A percentile compares a stretch with the other conserved stretches of the same genome.
phyloP scores from a whole-genome alignment of 2,113 vertebrate genomes.

The Caloenas nicobarica region DNA sequence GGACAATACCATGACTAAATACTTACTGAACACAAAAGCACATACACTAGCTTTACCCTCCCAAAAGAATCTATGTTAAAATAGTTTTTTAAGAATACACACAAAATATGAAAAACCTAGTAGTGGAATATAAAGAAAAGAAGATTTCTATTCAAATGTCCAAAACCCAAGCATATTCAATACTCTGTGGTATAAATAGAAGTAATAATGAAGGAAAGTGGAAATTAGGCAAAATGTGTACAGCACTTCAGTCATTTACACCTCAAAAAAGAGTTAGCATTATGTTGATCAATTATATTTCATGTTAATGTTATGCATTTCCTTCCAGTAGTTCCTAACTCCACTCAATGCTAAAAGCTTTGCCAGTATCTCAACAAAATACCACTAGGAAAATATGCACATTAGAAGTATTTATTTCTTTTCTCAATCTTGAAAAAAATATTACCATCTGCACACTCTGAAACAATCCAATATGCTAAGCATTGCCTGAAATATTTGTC shows the following conservation, averaged over 20 bases:
- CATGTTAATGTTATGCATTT: neutral
- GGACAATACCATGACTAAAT: neutral
- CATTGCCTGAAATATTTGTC: neutral
- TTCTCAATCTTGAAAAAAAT: neutral
- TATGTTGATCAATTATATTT: neutral
- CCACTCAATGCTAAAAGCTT: neutral
- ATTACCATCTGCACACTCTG: neutral
- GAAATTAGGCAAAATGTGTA: neutral
- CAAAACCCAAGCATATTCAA: neutral
- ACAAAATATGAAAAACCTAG: neutral
- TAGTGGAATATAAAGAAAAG: neutral
- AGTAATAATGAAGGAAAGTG: neutral
- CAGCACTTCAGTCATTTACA: neutral
- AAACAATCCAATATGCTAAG: neutral
- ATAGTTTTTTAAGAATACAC: neutral
- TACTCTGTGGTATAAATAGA: neutral
- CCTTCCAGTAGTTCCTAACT: neutral
- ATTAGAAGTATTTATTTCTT: neutral
- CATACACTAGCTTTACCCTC: neutral
- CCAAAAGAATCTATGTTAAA: neutral
- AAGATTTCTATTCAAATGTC: neutral
- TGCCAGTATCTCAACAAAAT: neutral
- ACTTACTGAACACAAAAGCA: neutral
- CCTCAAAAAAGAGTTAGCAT: neutral
- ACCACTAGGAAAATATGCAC: neutral